phyloP scores from a whole-genome alignment of 2,888 invertebrate species.

The Choreutis nemorana region DNA sequence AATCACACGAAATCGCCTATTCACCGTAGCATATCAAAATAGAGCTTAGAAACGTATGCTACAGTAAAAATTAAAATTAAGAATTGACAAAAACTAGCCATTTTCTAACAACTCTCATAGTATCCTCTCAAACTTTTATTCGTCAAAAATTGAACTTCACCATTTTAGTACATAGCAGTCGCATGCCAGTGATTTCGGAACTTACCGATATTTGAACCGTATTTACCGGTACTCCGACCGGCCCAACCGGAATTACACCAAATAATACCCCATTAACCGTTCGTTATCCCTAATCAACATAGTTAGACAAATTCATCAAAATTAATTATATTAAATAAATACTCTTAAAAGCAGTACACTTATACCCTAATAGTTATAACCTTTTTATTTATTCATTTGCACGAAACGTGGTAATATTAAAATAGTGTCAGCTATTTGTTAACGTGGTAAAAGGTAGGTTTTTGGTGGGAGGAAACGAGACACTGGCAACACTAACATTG shows the following conservation, averaged over 20 bases:
- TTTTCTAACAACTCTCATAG: constrained; percentile 9
- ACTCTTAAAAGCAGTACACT: constrained; percentile 45
- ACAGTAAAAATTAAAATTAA: constrained; percentile 28
- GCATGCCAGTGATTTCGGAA: neutral
- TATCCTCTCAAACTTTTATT: constrained; percentile 12
- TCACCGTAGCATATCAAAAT: constrained; percentile 16
- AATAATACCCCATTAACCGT: no score
- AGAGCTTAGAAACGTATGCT: constrained; percentile 14
- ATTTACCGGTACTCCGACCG: no score
- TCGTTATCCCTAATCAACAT: no score
- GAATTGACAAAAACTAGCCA: constrained; percentile 34
- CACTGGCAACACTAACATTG: no score
- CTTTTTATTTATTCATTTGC: constrained; percentile 39
- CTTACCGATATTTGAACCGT: no score
- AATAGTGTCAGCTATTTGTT: constrained; percentile 53
- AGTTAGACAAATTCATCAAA: constrained; percentile 32
- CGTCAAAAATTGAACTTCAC: no score
- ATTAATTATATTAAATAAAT: constrained; percentile 36
- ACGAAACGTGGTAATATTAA: constrained; percentile 46
- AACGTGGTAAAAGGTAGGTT: constrained; percentile 20
- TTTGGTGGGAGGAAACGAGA: constrained; percentile 39
- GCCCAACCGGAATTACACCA: no score
- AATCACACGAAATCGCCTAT: constrained; percentile 10
- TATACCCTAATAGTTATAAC: constrained; percentile 50
- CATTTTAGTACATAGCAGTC: no score